These are phyloP conservation scores for Patagioenas fasciata DNA, from an alignment of 2,113 vertebrate genomes.

Conservation along the genomic window DNA sequence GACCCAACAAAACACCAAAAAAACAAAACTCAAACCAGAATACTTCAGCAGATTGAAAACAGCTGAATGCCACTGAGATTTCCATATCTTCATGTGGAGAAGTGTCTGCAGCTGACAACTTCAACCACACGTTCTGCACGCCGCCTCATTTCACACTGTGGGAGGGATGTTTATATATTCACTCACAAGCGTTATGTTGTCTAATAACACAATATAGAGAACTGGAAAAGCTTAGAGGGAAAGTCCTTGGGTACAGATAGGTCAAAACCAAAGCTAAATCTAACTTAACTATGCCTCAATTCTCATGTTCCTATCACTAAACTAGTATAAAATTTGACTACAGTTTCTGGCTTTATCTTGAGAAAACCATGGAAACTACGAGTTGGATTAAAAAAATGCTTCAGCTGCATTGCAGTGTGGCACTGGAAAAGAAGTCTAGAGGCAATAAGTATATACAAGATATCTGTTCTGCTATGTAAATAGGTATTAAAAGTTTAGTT, in stretches of 20 bases:
- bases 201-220: conserved; percentile 32
- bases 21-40: background rate
- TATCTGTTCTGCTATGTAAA: background rate
- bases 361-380: background rate
- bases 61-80: background rate
- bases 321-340: conserved; percentile 18
- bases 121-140: background rate
- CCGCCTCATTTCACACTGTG: background rate
- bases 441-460: background rate
- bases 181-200: background rate
- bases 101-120: conserved; percentile 5
- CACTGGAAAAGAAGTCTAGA: background rate
- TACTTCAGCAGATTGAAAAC: background rate
- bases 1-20: background rate
- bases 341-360: conserved; percentile 20
- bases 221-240: conserved; percentile 20
- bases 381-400: background rate
- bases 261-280: conserved; percentile 15
- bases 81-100: conserved; percentile 9
- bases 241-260: conserved; percentile 3
- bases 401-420: background rate
- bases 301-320: conserved; percentile 46
- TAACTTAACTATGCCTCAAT: conserved; percentile 40
- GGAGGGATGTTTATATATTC: conserved; percentile 51
- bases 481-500: background rate